These are phyloP conservation scores for Pipistrellus pygmaeus DNA, from an alignment of 2,797 vertebrate genomes.

Conservation along the genomic window DNA sequence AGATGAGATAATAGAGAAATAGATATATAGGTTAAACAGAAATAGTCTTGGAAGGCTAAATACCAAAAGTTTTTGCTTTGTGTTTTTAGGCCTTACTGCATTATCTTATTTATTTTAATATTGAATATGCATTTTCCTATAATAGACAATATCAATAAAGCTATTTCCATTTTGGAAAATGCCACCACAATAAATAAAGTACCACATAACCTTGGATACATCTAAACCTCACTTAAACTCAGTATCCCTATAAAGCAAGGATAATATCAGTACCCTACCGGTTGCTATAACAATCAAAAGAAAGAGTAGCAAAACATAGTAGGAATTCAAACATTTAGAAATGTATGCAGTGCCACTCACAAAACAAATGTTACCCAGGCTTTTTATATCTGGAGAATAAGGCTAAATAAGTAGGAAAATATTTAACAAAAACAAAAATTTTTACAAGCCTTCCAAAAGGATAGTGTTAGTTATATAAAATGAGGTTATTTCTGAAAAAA, in stretches of 20 bases:
- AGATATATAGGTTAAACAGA: neutral
- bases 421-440: neutral
- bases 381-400: neutral
- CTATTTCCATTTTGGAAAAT: conserved; percentile 49
- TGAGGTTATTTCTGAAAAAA: neutral
- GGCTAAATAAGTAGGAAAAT: neutral
- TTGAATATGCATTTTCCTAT: conserved; percentile 15
- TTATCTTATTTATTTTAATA: conserved; percentile 42
- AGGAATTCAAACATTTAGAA: neutral
- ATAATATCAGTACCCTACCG: neutral
- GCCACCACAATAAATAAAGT: conserved; percentile 18
- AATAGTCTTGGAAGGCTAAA: neutral
- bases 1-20: neutral
- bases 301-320: neutral
- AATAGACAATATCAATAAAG: conserved; percentile 4
- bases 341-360: neutral
- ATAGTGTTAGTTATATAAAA: neutral
- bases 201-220: neutral
- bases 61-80: neutral
- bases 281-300: conserved; percentile 35
- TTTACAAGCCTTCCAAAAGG: neutral
- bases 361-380: neutral
- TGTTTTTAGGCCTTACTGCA: neutral
- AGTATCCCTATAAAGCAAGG: neutral
- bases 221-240: conserved; percentile 30